Evolutionary conservation across 2,888 invertebrate genomes (phyloP).

Genomic region (Linnaemya vulpina): DNA sequence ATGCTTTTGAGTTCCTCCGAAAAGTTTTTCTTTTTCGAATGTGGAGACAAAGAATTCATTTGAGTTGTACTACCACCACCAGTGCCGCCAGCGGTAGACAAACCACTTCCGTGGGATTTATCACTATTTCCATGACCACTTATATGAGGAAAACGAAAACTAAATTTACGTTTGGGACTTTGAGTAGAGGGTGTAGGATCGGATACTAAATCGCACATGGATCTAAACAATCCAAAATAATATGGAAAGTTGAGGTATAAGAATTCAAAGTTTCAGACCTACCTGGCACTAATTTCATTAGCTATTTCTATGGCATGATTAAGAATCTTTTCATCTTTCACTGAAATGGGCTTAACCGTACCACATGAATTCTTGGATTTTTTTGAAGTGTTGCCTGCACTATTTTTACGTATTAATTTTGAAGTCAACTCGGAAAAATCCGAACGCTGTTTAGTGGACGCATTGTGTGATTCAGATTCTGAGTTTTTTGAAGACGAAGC

Average conservation of each 20-base stretch:
- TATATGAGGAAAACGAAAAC: constrained; percentile 87
- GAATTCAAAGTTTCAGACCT: constrained; percentile 72
- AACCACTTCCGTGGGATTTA: constrained; percentile 74
- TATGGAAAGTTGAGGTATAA: background rate
- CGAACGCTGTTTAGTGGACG: constrained; percentile 87
- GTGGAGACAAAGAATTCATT: constrained; percentile 82
- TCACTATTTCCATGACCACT: constrained; percentile 77
- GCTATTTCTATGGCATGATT: constrained; percentile 97
- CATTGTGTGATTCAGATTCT: constrained; percentile 85
- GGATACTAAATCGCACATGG: constrained; percentile 86
- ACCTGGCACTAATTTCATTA: constrained; percentile 93
- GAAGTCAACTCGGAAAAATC: constrained; percentile 87
- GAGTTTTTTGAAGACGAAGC: constrained; percentile 81
- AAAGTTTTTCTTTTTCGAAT: constrained; percentile 88
- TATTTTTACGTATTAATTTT: constrained; percentile 78
- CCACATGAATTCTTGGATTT: constrained; percentile 83
- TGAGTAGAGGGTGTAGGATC: constrained; percentile 85
- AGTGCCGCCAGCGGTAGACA: constrained; percentile 54
- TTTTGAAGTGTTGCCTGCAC: constrained; percentile 75
- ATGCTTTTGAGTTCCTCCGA: constrained; percentile 94
- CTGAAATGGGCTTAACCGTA: constrained; percentile 94
- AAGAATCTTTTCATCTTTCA: constrained; percentile 94
- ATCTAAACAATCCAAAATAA: constrained; percentile 79
- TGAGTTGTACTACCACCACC: constrained; percentile 70
- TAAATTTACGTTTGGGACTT: constrained; percentile 89